A percentile compares a stretch with the other conserved stretches of the same genome.
phyloP scores from a whole-genome alignment of 2,888 invertebrate species.

The Unio delphinus region DNA sequence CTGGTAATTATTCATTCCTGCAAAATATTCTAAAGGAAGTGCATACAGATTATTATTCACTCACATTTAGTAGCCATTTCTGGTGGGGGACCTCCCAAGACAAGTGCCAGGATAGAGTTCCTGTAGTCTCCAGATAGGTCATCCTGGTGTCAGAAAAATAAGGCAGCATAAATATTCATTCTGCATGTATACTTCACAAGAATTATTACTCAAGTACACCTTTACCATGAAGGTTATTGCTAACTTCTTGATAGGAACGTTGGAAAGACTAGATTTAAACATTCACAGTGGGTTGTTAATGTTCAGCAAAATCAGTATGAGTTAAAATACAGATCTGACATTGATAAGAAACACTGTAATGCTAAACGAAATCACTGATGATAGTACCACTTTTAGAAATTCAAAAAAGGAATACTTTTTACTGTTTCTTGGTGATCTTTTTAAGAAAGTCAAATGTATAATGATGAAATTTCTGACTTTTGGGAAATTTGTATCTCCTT shows the following conservation, averaged over 20 bases:
- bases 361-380: too few relatives aligned
- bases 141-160: constrained; percentile 50
- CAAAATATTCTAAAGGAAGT: not conserved
- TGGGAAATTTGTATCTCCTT: too few relatives aligned
- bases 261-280: too few relatives aligned
- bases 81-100: constrained; percentile 61
- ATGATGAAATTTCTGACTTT: too few relatives aligned
- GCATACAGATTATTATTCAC: constrained; percentile 11
- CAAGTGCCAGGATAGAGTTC: constrained; percentile 62
- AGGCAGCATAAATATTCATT: not conserved
- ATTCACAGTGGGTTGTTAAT: too few relatives aligned
- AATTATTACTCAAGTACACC: not conserved
- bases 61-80: constrained; percentile 55
- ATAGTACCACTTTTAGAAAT: too few relatives aligned
- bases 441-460: too few relatives aligned
- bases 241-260: not conserved
- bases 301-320: too few relatives aligned
- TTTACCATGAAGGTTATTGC: not conserved
- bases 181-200: not conserved
- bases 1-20: not conserved
- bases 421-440: too few relatives aligned
- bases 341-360: too few relatives aligned
- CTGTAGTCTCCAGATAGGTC: constrained; percentile 69
- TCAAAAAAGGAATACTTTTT: too few relatives aligned
- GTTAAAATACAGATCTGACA: too few relatives aligned